Percentiles rank a stretch among this genome's conserved stretches.
These are phyloP conservation scores for Scaptomyza flava DNA, from an alignment of 2,888 invertebrate genomes.

Conservation along the genomic window DNA sequence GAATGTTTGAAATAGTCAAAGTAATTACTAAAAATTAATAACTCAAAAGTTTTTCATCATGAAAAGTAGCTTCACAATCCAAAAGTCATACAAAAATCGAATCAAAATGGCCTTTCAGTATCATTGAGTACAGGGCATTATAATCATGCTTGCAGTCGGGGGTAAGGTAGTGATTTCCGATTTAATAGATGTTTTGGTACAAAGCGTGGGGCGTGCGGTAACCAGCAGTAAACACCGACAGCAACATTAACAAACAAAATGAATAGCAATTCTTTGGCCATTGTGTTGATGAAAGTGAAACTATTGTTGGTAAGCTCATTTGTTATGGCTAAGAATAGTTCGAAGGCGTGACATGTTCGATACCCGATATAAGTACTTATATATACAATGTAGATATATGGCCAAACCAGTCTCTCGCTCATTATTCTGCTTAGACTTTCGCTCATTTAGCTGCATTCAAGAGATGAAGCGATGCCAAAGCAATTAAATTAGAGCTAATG, in stretches of 20 bases:
- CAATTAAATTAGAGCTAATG: slow-evolving; percentile 55
- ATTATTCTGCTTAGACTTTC: slow-evolving; percentile 66
- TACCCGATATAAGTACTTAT: background rate
- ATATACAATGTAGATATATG: background rate
- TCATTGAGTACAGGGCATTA: slow-evolving; percentile 12
- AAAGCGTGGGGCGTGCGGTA: slow-evolving; percentile 34
- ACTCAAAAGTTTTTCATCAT: too few species aligned
- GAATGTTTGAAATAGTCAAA: too few species aligned
- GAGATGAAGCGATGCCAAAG: slow-evolving; percentile 37
- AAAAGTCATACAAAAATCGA: background rate
- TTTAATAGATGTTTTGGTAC: slow-evolving; percentile 38
- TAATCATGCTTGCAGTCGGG: slow-evolving; percentile 17
- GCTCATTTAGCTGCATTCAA: slow-evolving; percentile 61
- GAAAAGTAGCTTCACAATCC: too few species aligned
- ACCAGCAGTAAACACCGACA: slow-evolving; percentile 37
- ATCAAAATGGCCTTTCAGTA: slow-evolving; percentile 2
- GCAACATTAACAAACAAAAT: slow-evolving; percentile 14
- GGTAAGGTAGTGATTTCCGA: slow-evolving; percentile 5
- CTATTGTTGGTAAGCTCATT: slow-evolving; percentile 46
- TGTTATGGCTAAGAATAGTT: slow-evolving; percentile 51
- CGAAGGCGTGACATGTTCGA: slow-evolving; percentile 28
- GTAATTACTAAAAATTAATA: too few species aligned
- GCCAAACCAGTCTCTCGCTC: slow-evolving; percentile 22
- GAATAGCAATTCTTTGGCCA: slow-evolving; percentile 45
- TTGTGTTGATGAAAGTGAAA: slow-evolving; percentile 73